These are phyloP conservation scores for Regulus satrapa DNA, from an alignment of 2,113 vertebrate species.

Conservation along the genomic window DNA sequence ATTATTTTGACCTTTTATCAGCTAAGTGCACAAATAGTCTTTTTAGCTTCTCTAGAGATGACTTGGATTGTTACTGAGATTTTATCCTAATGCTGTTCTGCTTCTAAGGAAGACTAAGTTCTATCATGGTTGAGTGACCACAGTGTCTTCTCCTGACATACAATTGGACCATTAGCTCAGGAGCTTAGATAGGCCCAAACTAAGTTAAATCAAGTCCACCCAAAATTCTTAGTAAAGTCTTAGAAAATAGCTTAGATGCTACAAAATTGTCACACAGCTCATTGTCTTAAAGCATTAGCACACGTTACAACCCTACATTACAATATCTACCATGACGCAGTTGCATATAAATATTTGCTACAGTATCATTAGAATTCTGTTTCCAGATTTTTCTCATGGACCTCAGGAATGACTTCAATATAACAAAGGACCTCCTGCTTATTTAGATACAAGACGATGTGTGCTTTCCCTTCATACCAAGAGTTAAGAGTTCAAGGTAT, in stretches of 20 bases:
- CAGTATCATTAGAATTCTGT: background rate
- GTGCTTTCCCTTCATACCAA: background rate
- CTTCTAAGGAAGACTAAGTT: conserved; percentile 27
- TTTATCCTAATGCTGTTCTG: conserved; percentile 11
- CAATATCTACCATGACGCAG: background rate
- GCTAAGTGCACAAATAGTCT: background rate
- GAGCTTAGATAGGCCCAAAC: background rate
- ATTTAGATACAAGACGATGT: background rate
- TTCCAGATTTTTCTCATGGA: background rate
- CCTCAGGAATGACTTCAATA: background rate
- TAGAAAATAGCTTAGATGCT: background rate
- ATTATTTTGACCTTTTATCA: background rate
- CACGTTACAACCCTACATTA: background rate
- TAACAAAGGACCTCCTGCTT: background rate
- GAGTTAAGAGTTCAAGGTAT: background rate
- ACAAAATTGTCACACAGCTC: background rate
- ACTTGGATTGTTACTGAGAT: background rate
- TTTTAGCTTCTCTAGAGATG: background rate
- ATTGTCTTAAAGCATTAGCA: background rate
- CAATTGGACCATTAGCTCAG: conserved; percentile 2
- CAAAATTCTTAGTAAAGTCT: background rate
- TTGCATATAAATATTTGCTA: background rate
- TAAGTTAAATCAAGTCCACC: conserved; percentile 14
- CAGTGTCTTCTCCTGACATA: background rate
- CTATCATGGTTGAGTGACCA: background rate